Conservation (phyloP, 2,888 invertebrate species). For the Caenorhabditis zanzibari region DNA sequence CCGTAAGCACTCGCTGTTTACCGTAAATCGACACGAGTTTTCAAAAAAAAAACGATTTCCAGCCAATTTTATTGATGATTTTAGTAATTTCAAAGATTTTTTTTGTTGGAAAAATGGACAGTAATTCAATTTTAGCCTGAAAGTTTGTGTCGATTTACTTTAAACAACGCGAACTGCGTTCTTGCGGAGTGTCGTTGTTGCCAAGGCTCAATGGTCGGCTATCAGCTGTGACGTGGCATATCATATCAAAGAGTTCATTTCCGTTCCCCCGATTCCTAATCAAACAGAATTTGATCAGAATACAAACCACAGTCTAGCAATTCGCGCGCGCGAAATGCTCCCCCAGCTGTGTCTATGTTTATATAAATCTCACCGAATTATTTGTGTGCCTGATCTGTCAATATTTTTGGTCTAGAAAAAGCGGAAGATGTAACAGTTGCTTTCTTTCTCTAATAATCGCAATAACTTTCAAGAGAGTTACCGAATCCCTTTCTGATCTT, state of each 20-base stretch:
- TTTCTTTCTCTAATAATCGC: not conserved
- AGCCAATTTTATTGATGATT: too few relatives aligned
- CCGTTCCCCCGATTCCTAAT: constrained; percentile 1
- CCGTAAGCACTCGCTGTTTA: too few relatives aligned
- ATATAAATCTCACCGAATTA: constrained; percentile 10
- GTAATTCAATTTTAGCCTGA: too few relatives aligned
- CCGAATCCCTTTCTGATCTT: constrained; percentile 25
- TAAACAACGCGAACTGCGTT: too few relatives aligned
- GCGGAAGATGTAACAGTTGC: not conserved
- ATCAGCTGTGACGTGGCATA: constrained; percentile 2
- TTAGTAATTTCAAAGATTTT: too few relatives aligned
- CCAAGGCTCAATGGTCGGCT: too few relatives aligned
- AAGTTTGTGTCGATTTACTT: too few relatives aligned
- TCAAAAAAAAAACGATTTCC: too few relatives aligned
- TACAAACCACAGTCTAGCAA: constrained; percentile 33
- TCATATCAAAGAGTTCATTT: constrained; percentile 5
- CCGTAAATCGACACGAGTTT: too few relatives aligned
- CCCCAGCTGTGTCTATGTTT: constrained; percentile 34
- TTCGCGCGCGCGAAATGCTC: constrained; percentile 15
- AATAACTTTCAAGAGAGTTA: not conserved
- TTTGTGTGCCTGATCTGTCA: constrained; percentile 21
- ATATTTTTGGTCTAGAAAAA: constrained; percentile 17
- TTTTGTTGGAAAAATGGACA: too few relatives aligned
- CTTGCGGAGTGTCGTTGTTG: too few relatives aligned
- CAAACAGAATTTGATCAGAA: constrained; percentile 20